Conservation (phyloP, 1,140 invertebrate genomes). For the Drosophila elegans region DNA sequence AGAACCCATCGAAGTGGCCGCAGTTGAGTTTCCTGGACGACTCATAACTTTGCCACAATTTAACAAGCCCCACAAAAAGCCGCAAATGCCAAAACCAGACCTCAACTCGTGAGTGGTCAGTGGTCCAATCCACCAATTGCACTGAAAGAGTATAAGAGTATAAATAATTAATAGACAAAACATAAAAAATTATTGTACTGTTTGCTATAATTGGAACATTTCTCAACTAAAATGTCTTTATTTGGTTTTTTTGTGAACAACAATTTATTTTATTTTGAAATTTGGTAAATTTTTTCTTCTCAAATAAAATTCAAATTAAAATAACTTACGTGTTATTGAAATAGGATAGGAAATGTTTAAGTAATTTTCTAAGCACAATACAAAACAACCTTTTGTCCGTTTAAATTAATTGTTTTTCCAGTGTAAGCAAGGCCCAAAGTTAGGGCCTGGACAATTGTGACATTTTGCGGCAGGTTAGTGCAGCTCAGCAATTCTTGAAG, state of each 20-base stretch:
- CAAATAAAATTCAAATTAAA: no score
- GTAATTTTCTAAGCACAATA: no score
- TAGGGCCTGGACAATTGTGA: slow-evolving; percentile 12
- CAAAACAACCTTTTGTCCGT: no score
- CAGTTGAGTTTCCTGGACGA: slow-evolving; percentile 20
- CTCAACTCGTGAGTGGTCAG: slow-evolving; percentile 1
- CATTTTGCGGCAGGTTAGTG: slow-evolving; percentile 43
- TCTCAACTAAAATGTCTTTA: no score
- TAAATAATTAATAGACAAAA: no score
- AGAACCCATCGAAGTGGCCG: neutral
- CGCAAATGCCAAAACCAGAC: slow-evolving; percentile 24
- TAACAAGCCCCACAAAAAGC: slow-evolving; percentile 57
- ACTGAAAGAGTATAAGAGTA: neutral
- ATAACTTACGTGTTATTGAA: no score
- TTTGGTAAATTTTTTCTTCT: no score
- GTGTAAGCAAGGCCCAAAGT: neutral
- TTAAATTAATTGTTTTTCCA: neutral
- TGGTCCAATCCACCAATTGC: neutral
- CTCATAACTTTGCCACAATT: slow-evolving; percentile 75
- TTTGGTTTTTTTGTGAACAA: no score
- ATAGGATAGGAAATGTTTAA: no score
- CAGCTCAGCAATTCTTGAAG: slow-evolving; percentile 7
- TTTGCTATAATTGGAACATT: no score
- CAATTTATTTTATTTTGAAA: no score
- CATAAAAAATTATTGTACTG: no score